Evolutionary conservation across 2,113 vertebrate species (phyloP), one percentile per base, ranked within the genome.

Genomic region (Nymphicus hollandicus): DNA sequence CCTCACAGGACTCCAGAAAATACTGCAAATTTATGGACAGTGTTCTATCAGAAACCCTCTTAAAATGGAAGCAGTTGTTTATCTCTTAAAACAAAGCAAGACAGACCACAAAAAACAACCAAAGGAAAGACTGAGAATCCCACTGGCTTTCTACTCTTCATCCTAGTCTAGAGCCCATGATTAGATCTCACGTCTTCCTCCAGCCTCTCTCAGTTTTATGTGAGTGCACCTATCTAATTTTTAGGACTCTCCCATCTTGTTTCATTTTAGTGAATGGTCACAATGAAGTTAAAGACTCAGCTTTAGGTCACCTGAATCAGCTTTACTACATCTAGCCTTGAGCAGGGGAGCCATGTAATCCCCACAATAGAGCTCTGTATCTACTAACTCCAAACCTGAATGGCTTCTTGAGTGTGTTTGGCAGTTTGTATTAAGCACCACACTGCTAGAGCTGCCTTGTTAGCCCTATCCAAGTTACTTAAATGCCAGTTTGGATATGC

Each of bases 261-360:
- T 82, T 80, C 19, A 23, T 66, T 24, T 63, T 73, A 52, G 17
- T 50, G 41, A 86, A 65, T 9, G 50, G 66, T 56, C 81, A 86
- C 64, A 83, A 14, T 17, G 39, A 2, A 78, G 73, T 77, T 77
- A 39, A 88, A 71, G 37, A 70, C 53, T 68, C 73, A n/a, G 71
- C 83, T 92, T 70, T 77, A 80, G 68, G 68, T 90, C 64, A 70
- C 58, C 80, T 39, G 64, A 83, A 46, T 70, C 71, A 92, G 63
- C 64, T 88, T 92, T 80, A 66, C 27, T 49, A 47, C 63, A 72
- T n/a, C 28, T n/a, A 83, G 58, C 52, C 87, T 88, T 0, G 0
- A 73, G 68, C 3, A 64, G 49, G 66, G 66, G 39, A 85, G 56
- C n/a, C 6, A 0, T 2, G 22, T 77, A 77, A 91, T 73, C 53